phyloP scores from a whole-genome alignment of 35 echinoderm and acorn worm genomes.

The Strongylocentrotus purpuratus region DNA sequence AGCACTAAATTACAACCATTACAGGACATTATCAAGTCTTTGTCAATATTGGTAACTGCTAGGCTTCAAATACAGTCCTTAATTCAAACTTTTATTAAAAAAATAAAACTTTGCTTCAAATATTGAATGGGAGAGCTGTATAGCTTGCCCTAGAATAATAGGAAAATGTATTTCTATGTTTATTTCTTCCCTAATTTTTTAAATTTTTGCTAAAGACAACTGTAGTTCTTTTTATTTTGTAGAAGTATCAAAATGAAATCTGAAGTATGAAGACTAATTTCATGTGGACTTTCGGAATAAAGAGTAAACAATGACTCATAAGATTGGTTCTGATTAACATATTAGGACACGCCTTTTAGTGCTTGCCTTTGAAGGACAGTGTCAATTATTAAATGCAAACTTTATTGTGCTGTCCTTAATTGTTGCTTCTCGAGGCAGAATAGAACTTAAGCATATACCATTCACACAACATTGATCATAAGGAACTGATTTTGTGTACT shows the following conservation, averaged over 20 bases:
- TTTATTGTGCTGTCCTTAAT: not conserved
- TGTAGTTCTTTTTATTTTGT: not conserved
- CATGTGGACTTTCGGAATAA: not conserved
- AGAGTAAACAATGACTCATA: not conserved
- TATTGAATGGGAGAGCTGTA: not conserved
- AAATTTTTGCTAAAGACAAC: too few species aligned
- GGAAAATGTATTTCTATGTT: not conserved
- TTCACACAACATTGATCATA: not conserved
- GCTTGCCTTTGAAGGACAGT: not conserved
- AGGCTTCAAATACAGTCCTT: not conserved
- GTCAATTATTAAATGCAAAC: not conserved
- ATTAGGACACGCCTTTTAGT: not conserved
- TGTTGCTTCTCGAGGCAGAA: not conserved
- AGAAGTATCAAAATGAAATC: not conserved
- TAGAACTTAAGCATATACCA: not conserved
- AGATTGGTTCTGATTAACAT: not conserved
- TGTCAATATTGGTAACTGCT: not conserved
- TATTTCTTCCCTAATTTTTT: too few species aligned
- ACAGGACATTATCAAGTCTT: not conserved
- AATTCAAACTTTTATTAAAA: not conserved
- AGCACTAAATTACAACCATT: not conserved
- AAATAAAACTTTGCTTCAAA: not conserved
- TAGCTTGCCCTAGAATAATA: not conserved
- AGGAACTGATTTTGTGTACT: not conserved
- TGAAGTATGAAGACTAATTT: not conserved